phyloP scores from a whole-genome alignment of 2,888 invertebrate genomes.

The Maniola hyperantus region DNA sequence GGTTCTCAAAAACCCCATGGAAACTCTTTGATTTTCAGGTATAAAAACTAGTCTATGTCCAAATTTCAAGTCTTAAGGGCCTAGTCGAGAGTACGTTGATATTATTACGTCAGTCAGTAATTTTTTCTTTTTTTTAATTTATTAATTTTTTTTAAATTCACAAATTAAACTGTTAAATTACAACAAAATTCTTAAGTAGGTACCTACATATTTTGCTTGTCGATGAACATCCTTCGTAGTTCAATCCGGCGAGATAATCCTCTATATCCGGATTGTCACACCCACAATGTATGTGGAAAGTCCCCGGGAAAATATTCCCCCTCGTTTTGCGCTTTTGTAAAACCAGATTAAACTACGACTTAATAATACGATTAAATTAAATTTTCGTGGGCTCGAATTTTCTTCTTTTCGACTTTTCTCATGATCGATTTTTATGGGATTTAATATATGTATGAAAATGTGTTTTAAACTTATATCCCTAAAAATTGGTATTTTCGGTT shows the following conservation, averaged over 20 bases:
- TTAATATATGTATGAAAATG: not conserved
- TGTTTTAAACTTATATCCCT: too few relatives aligned
- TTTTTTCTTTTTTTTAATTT: not conserved
- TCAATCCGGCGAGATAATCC: constrained; percentile 25
- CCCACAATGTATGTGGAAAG: constrained; percentile 22
- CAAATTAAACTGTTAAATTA: not conserved
- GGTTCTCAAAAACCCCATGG: too few relatives aligned
- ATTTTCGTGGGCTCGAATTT: not conserved
- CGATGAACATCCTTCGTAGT: constrained; percentile 17
- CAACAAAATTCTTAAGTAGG: too few relatives aligned
- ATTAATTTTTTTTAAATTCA: not conserved
- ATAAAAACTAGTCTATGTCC: too few relatives aligned
- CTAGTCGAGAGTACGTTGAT: too few relatives aligned
- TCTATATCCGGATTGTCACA: constrained; percentile 23
- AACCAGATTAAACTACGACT: constrained; percentile 15
- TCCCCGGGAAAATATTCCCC: constrained; percentile 17
- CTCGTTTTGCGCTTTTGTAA: constrained; percentile 3
- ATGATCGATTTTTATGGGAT: not conserved
- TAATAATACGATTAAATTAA: not conserved
- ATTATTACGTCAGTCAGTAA: too few relatives aligned
- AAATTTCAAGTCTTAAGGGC: too few relatives aligned
- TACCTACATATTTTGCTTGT: constrained; percentile 7
- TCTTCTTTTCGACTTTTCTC: too few relatives aligned
- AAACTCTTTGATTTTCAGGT: too few relatives aligned
- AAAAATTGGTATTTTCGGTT: too few relatives aligned